These are phyloP conservation scores for Oryzias melastigma DNA, from an alignment of 2,113 vertebrate genomes.

Conservation along the genomic window DNA sequence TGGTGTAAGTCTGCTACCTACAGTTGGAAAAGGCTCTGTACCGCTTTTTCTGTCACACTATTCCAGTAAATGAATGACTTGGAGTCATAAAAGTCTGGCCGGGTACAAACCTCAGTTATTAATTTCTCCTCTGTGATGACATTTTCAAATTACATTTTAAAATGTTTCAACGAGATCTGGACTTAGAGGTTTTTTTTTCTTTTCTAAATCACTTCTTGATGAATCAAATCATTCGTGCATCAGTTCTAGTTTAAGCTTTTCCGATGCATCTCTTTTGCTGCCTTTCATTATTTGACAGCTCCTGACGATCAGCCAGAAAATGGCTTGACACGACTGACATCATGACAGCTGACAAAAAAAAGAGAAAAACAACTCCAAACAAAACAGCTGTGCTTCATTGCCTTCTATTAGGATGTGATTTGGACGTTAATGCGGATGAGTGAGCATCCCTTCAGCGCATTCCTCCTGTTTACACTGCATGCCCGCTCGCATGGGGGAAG, in stretches of 20 bases:
- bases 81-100: no score
- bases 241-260: neutral
- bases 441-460: conserved; percentile 42
- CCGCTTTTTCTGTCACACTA: no score
- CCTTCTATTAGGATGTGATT: conserved; percentile 24
- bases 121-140: no score
- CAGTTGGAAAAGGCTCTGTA: no score
- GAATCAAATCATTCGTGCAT: neutral
- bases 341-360: conserved; percentile 11
- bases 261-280: neutral
- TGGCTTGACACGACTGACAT: conserved; percentile 39
- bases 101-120: no score
- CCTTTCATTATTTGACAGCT: conserved; percentile 20
- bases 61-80: no score
- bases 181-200: no score
- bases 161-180: no score
- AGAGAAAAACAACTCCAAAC: conserved; percentile 6
- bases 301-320: conserved; percentile 34
- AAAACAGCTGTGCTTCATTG: conserved; percentile 40
- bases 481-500: conserved; percentile 18
- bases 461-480: conserved; percentile 23
- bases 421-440: conserved; percentile 45
- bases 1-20: no score
- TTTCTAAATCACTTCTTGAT: no score
- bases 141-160: no score